phyloP scores from a whole-genome alignment of 2,113 vertebrate species.

The Thunnus thynnus region DNA sequence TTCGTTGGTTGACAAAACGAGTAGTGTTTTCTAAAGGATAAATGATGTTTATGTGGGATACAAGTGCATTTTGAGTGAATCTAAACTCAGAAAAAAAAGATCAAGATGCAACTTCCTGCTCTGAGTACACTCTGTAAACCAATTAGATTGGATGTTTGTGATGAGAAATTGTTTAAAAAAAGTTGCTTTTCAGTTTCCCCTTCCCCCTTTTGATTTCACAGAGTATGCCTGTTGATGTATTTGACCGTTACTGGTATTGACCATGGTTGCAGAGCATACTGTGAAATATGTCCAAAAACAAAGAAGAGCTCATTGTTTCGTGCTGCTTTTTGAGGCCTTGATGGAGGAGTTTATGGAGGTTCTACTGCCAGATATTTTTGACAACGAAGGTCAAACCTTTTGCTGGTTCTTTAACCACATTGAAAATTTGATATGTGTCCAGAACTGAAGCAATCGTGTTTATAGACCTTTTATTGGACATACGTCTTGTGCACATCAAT shows the following conservation, averaged over 20 bases:
- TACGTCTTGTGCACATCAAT: not conserved
- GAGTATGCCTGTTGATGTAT: not conserved
- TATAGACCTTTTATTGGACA: not conserved
- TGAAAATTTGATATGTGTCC: conserved; percentile 16
- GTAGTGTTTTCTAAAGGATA: not conserved
- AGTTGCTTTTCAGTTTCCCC: not conserved
- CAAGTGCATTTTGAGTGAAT: not conserved
- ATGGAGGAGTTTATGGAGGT: not conserved
- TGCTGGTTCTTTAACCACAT: conserved; percentile 1
- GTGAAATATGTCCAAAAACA: conserved; percentile 10
- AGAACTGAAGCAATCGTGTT: not conserved
- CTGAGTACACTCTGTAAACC: conserved; percentile 4
- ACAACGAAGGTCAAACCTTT: not conserved
- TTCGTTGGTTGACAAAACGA: conserved; percentile 2
- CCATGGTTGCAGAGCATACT: not conserved
- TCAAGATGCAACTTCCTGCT: not conserved
- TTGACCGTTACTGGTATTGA: not conserved
- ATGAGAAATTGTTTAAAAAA: not conserved
- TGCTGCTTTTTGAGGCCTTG: conserved; percentile 24
- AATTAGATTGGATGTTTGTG: not conserved
- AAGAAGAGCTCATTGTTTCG: conserved; percentile 25
- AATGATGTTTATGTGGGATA: not conserved
- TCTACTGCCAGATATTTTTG: conserved; percentile 2
- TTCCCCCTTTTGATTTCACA: too few species aligned
- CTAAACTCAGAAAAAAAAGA: too few species aligned